Evolutionary conservation across 2,888 invertebrate species (phyloP).

Genomic region (Ochropacha duplaris): DNA sequence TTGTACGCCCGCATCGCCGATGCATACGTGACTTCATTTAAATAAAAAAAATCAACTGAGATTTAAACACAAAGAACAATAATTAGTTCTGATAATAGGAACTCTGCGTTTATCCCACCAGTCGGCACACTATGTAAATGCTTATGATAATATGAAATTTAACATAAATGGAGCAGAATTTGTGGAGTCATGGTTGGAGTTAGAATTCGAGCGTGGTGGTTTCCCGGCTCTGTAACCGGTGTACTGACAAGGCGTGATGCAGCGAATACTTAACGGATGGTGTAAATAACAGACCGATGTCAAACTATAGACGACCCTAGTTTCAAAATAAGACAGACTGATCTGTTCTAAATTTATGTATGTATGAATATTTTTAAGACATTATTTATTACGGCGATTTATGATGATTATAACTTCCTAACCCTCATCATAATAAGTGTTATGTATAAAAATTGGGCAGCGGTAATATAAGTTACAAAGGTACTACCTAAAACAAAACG

Average conservation of each 20-base stretch:
- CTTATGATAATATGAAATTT: constrained; percentile 75
- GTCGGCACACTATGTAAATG: constrained; percentile 72
- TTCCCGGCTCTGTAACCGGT: constrained; percentile 54
- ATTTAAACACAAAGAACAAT: constrained; percentile 78
- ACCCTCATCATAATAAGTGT: background rate
- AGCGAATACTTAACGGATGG: constrained; percentile 51
- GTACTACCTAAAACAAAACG: background rate
- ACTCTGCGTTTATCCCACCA: constrained; percentile 61
- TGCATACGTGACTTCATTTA: constrained; percentile 63
- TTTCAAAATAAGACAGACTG: background rate
- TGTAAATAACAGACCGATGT: constrained; percentile 18
- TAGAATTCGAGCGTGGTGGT: constrained; percentile 55
- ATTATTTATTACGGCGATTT: no score
- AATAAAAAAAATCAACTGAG: constrained; percentile 59
- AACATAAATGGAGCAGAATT: constrained; percentile 75
- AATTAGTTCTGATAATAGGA: constrained; percentile 76
- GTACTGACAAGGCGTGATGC: constrained; percentile 60
- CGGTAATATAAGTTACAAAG: no score
- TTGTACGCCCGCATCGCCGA: constrained; percentile 52
- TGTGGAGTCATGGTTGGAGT: constrained; percentile 70
- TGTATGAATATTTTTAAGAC: no score
- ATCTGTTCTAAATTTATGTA: background rate
- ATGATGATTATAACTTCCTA: no score
- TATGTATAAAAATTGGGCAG: no score
- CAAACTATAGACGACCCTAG: background rate